Conservation (phyloP, 2,888 invertebrate species). For the Eupeodes luniger region DNA sequence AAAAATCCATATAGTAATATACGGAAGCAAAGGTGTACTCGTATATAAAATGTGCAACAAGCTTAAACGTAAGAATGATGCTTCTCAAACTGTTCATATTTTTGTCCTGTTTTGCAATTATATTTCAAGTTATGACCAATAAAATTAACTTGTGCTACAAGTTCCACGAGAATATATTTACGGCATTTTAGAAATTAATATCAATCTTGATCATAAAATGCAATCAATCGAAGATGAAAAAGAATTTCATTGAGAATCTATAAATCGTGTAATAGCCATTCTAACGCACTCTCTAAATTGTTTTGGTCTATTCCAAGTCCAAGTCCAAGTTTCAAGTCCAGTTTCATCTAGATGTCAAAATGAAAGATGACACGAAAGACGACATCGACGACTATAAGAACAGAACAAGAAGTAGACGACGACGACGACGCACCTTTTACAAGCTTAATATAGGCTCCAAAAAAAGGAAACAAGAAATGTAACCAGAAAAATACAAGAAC, state of each 20-base stretch:
- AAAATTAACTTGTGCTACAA: slow-evolving; percentile 26
- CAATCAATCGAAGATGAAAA: slow-evolving; percentile 31
- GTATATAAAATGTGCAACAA: slow-evolving; percentile 1
- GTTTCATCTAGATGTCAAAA: slow-evolving; percentile 58
- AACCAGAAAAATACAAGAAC: background rate
- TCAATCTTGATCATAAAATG: slow-evolving; percentile 35
- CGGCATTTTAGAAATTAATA: slow-evolving; percentile 32
- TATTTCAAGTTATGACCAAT: background rate
- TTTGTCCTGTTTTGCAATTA: background rate
- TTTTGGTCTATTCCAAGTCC: slow-evolving; percentile 5
- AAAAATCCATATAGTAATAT: slow-evolving; percentile 39
- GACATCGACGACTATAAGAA: slow-evolving; percentile 1
- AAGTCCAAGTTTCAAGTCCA: background rate
- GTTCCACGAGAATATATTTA: slow-evolving; percentile 13
- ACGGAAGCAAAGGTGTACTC: slow-evolving; percentile 49
- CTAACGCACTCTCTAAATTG: background rate
- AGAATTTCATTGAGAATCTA: slow-evolving; percentile 52
- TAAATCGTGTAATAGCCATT: slow-evolving; percentile 41
- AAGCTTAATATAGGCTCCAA: slow-evolving; percentile 30
- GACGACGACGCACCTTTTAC: slow-evolving; percentile 42
- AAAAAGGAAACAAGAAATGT: slow-evolving; percentile 16
- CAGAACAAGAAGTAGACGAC: slow-evolving; percentile 19
- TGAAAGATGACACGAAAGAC: slow-evolving; percentile 53
- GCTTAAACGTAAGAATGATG: background rate
- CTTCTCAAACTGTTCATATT: slow-evolving; percentile 30